Evolutionary conservation across 2,113 vertebrate genomes (phyloP).

Genomic region (Noturus placidus): DNA sequence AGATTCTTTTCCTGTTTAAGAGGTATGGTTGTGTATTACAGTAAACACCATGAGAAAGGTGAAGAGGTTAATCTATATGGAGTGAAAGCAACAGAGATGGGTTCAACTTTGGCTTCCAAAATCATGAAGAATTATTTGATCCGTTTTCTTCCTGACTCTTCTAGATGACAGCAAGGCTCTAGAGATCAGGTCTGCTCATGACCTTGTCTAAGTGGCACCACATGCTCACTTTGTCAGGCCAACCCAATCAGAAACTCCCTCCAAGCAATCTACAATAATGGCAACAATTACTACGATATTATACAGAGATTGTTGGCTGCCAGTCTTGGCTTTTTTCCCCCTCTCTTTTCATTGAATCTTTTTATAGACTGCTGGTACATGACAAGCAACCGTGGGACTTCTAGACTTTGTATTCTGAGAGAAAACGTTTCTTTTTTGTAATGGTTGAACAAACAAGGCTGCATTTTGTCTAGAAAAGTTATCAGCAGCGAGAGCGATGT

Average conservation of each 20-base stretch:
- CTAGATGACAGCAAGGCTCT: neutral
- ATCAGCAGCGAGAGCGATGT: constrained; percentile 65
- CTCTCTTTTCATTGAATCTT: neutral
- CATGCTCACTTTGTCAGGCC: constrained; percentile 17
- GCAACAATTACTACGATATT: constrained; percentile 20
- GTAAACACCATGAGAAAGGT: constrained; percentile 5
- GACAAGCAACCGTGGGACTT: constrained; percentile 12
- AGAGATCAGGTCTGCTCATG: neutral
- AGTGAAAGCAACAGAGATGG: constrained; percentile 20
- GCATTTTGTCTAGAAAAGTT: constrained; percentile 57
- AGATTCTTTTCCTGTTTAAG: constrained; percentile 29
- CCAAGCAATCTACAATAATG: constrained; percentile 4
- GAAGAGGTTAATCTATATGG: neutral
- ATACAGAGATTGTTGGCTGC: constrained; percentile 27
- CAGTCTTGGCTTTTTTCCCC: neutral
- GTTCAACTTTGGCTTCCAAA: neutral
- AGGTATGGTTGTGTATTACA: neutral
- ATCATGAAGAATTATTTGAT: neutral
- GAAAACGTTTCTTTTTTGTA: constrained; percentile 55
- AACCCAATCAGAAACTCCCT: constrained; percentile 24
- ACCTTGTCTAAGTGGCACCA: constrained; percentile 28
- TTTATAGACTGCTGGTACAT: neutral
- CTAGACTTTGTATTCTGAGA: constrained; percentile 9
- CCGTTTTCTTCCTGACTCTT: neutral
- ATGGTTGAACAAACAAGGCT: constrained; percentile 69